Conservation (phyloP, 2,888 invertebrate species). For the Amorpha juglandis region DNA sequence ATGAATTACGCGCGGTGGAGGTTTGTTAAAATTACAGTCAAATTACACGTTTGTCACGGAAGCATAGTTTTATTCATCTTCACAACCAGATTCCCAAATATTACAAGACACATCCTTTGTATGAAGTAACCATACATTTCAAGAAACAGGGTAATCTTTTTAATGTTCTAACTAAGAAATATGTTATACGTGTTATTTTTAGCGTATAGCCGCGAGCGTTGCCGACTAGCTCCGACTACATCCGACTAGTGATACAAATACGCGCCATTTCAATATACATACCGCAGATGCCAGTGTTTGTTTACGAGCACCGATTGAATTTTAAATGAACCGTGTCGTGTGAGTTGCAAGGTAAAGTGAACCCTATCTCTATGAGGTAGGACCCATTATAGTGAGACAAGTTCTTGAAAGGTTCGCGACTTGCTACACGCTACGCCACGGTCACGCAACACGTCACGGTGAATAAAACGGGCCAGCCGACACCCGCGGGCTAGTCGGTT, state of each 20-base stretch:
- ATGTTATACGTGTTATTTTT: constrained; percentile 4
- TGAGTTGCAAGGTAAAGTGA: neutral
- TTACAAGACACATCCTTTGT: too few relatives aligned
- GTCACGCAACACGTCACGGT: neutral
- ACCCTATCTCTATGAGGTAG: neutral
- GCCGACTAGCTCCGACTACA: neutral
- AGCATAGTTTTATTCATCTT: too few relatives aligned
- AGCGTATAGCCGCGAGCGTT: neutral
- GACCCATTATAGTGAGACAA: neutral
- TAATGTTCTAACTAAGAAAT: too few relatives aligned
- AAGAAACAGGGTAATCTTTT: too few relatives aligned
- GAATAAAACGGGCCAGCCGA: neutral
- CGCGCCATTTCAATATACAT: constrained; percentile 23
- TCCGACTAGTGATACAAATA: constrained; percentile 13
- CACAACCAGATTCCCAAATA: too few relatives aligned
- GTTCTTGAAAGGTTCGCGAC: too few relatives aligned
- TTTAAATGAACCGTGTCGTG: constrained; percentile 15
- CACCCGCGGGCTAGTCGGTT: neutral
- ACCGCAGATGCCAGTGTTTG: constrained; percentile 19
- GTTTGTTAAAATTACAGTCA: too few relatives aligned
- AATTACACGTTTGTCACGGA: too few relatives aligned
- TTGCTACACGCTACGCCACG: neutral
- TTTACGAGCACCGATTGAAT: constrained; percentile 25
- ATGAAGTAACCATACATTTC: too few relatives aligned
- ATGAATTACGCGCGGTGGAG: too few relatives aligned